Conservation (phyloP, 2,797 vertebrate genomes). For the Threskiornis aethiopicus region DNA sequence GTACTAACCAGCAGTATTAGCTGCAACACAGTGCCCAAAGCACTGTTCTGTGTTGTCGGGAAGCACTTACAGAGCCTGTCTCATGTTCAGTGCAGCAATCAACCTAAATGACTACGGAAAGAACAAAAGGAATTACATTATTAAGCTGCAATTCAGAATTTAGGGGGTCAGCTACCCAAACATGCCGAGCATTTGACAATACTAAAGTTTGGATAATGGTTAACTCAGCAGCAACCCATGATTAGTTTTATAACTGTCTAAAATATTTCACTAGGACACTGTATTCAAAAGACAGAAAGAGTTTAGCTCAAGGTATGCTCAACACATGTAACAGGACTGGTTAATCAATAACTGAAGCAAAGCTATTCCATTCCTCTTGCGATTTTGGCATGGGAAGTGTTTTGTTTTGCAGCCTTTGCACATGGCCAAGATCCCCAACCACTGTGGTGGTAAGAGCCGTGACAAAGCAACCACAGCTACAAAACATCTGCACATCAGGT, state of each 20-base stretch:
- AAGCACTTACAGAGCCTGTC: not conserved
- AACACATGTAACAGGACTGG: not conserved
- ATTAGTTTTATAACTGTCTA: not conserved
- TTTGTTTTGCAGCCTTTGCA: not conserved
- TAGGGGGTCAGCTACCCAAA: not conserved
- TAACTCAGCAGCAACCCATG: not conserved
- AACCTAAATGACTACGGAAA: not conserved
- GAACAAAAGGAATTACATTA: not conserved
- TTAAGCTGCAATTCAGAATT: not conserved
- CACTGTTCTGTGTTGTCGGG: not conserved
- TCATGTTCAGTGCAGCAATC: not conserved
- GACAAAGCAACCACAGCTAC: not conserved
- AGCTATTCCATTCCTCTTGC: not conserved
- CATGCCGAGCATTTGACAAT: not conserved
- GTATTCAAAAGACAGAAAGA: not conserved
- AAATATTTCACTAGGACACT: not conserved
- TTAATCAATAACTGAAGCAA: slow-evolving; percentile 32
- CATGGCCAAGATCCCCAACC: not conserved
- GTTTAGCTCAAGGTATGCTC: not conserved
- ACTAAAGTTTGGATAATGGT: not conserved
- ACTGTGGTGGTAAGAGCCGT: not conserved
- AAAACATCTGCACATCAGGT: slow-evolving; percentile 20
- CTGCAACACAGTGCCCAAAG: not conserved
- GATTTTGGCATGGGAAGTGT: not conserved
- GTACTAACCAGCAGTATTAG: not conserved